Conservation (phyloP, 2,888 invertebrate genomes). For the Cryptosula pallasiana region DNA sequence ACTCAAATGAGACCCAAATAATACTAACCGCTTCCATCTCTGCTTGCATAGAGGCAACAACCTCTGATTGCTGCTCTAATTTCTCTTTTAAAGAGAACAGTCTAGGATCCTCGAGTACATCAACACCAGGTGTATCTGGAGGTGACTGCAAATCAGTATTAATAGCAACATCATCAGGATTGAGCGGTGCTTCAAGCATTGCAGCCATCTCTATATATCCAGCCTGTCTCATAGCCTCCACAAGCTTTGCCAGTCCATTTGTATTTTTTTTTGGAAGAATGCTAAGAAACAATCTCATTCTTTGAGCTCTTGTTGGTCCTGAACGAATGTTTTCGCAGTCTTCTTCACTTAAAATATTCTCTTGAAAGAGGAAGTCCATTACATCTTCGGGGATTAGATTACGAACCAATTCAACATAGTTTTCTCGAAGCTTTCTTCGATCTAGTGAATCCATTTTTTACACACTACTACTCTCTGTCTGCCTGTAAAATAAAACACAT, state of each 20-base stretch:
- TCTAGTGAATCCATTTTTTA: neutral
- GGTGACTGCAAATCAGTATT: neutral
- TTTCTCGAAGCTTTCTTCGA: neutral
- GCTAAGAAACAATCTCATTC: slow-evolving; percentile 9
- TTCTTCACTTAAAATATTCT: slow-evolving; percentile 20
- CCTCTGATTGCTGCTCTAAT: neutral
- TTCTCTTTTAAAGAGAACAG: slow-evolving; percentile 1
- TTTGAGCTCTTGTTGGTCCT: slow-evolving; percentile 3
- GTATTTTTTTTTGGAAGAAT: slow-evolving; percentile 11
- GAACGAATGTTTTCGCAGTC: slow-evolving; percentile 18
- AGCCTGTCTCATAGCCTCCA: neutral
- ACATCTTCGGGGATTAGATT: slow-evolving; percentile 16
- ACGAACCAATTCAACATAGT: slow-evolving; percentile 19
- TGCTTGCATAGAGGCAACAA: slow-evolving; percentile 17
- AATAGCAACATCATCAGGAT: neutral
- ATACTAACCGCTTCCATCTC: slow-evolving; percentile 10
- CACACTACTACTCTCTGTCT: too few relatives aligned
- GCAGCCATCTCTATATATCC: slow-evolving; percentile 8
- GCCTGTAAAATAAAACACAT: too few relatives aligned
- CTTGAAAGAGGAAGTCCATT: slow-evolving; percentile 16
- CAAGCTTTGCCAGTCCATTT: neutral
- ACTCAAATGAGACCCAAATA: too few relatives aligned
- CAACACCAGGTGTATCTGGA: neutral
- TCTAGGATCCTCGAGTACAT: neutral
- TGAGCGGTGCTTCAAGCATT: neutral